Evolutionary conservation across 1,140 invertebrate species (phyloP).

Genomic region (Phthorimaea operculella): DNA sequence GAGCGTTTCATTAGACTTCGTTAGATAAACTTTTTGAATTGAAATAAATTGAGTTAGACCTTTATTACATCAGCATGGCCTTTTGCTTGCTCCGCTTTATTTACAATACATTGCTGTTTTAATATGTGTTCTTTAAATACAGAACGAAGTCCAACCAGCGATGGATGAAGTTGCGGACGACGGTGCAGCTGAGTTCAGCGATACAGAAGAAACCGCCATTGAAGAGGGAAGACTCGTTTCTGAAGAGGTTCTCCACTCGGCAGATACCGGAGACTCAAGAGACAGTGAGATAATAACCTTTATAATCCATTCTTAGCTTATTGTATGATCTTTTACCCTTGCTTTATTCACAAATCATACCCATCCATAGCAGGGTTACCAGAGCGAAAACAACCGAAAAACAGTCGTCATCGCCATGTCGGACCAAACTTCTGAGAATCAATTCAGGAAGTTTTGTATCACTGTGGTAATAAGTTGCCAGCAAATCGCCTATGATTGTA

Average conservation of each 20-base stretch:
- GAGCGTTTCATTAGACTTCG: constrained; percentile 1
- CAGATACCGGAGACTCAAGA: constrained; percentile 90
- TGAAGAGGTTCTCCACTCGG: constrained; percentile 92
- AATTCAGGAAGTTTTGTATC: too few species aligned
- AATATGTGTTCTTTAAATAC: constrained; percentile 28
- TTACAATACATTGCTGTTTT: background rate
- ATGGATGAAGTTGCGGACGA: constrained; percentile 94
- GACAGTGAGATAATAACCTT: too few species aligned
- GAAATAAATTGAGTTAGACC: background rate
- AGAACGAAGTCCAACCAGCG: constrained; percentile 91
- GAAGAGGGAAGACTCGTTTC: constrained; percentile 93
- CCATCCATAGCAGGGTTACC: too few species aligned
- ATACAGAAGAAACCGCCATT: constrained; percentile 89
- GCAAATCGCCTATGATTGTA: too few species aligned
- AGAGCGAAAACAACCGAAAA: too few species aligned
- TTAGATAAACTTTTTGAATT: constrained; percentile 1
- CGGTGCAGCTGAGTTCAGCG: constrained; percentile 90
- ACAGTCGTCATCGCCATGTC: too few species aligned
- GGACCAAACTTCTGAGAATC: too few species aligned
- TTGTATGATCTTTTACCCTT: too few species aligned
- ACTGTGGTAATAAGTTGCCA: too few species aligned
- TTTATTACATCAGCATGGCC: constrained; percentile 23
- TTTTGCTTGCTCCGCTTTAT: constrained; percentile 27
- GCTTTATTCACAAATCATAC: too few species aligned
- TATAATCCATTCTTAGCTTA: too few species aligned